Base-by-base conservation (phyloP, 2,797 vertebrate genomes). In the Hoplostethus mediterraneus region DNA sequence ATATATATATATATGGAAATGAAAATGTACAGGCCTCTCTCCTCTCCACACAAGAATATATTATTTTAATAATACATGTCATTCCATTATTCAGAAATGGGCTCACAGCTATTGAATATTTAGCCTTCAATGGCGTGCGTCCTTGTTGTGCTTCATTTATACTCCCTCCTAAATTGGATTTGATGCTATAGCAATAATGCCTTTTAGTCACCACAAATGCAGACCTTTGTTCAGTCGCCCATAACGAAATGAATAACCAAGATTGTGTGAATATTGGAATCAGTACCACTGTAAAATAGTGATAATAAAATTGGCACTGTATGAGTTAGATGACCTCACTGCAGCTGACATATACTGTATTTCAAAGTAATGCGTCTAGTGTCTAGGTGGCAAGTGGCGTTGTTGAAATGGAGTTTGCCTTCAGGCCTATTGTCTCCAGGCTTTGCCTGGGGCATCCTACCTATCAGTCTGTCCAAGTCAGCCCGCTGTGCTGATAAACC, bases 401-500 rank as follows among this genome's bases (percentile, higher is more conserved):
- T 82, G 77, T 79, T 79, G 67, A 63, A 73, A 86, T 84, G 85
- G 77, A 86, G 81, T 86, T 90, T 60, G 74, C 59, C 81, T 83
- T 82, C 60, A 65, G 53, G 80, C 63, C 79, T 42, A 64, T 80
- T 86, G 79, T 84, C 70, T 74, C 40, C 65, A 36, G 42, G 75
- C 73, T 78, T 60, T 28, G 63, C 87, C 82, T 36, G 54, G 77
- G 82, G 87, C 76, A 75, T 80, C 79, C 85, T 79, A 82, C 89
- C 81, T 87, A 67, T 79, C 75, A 75, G 75, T 38, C 59, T 64
- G 71, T 74, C 63, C 85, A 81, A 80, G 69, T 80, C 85, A 72
- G 77, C 77, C 82, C 73, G 74, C 82, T 80, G 65, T 74, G 84
- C 90, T 90, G 90, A 95, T 94, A 94, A 94, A 94, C 85, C 88